phyloP scores from a whole-genome alignment of 1,140 invertebrate genomes.

The Temnothorax nylanderi region DNA sequence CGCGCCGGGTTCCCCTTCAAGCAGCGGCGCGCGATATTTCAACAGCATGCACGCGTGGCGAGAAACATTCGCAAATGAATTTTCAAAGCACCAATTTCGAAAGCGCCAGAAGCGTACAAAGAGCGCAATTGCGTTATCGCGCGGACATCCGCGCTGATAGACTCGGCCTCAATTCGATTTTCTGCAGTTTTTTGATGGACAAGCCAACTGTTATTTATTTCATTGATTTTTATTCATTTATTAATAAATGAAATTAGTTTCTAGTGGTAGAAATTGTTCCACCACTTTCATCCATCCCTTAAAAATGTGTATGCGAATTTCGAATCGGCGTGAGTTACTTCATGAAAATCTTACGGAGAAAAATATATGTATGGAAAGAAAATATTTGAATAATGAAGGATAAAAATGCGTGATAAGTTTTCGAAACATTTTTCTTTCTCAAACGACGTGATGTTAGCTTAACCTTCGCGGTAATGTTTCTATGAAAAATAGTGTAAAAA shows the following conservation, averaged over 20 bases:
- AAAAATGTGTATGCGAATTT: not conserved
- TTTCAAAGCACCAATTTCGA: not conserved
- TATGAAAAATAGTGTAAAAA: not conserved
- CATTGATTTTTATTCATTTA: not conserved
- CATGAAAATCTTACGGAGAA: not conserved
- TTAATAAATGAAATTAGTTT: not conserved
- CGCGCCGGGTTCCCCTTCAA: not conserved
- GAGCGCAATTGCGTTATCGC: not conserved
- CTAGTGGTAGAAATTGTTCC: too few species aligned
- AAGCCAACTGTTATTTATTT: not conserved
- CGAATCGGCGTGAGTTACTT: not conserved
- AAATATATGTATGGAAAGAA: conserved; percentile 8
- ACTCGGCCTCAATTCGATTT: not conserved
- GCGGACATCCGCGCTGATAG: not conserved
- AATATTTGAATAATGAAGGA: conserved; percentile 23
- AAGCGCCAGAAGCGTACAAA: not conserved
- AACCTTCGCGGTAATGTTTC: not conserved
- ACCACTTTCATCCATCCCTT: not conserved
- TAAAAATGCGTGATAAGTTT: conserved; percentile 22
- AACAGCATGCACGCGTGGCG: not conserved
- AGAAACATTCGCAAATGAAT: conserved; percentile 1
- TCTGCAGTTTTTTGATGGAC: not conserved
- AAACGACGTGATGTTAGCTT: conserved; percentile 9
- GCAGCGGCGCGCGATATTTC: not conserved
- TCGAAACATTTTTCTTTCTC: conserved; percentile 16